Base-by-base conservation (phyloP, 2,888 invertebrate genomes). In the Campopleginae sp. region DNA sequence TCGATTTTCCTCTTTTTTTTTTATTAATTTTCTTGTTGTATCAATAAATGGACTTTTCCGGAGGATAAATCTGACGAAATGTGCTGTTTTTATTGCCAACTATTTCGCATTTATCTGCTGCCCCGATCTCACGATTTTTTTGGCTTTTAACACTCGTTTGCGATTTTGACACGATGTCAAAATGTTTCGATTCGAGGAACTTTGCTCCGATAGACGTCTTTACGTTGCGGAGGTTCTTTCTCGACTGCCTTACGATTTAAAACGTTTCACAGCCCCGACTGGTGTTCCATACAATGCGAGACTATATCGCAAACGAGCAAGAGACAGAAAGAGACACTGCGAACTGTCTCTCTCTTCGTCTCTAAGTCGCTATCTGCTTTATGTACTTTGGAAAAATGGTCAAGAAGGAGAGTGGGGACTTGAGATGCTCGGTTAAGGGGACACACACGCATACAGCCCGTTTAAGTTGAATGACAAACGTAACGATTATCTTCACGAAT, bases 401-500 rank as follows among this genome's bases (percentile, higher is more conserved):
- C 61, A 71, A 82, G 74, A 74, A 74, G 7, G n/a, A 61, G 31
- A 74, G 33, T 33, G 48, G 66, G 71, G 68, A 77, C 75, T 70
- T 51, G 51, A 76, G 31, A 71, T 46, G 76, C 23, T 27, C 38
- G 77, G 65, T 31, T 48, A 48, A 46, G 27, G 44, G 61, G 33
- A n/a, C 23, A 48, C 80, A 31, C 81, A 72, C 63, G 27, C 31
- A 65, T 75, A 31, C 80, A 77, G 71, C 19, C 78, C 68, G 68
- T 42, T 38, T 61, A 68, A 74, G 82, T 80, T 86, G 82, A 87
- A 87, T 88, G 82, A 86, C 86, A 88, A 87, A 87, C 51, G 23
- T 23, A 82, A 74, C 42, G 85, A 88, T 87, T 84, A 87, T 88
- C 86, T 85, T 83, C 66, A 79, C 86, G 79, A 83, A 86, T 82